Base-by-base conservation (phyloP, 2,888 invertebrate genomes). In the Stenotaenia linearis region DNA sequence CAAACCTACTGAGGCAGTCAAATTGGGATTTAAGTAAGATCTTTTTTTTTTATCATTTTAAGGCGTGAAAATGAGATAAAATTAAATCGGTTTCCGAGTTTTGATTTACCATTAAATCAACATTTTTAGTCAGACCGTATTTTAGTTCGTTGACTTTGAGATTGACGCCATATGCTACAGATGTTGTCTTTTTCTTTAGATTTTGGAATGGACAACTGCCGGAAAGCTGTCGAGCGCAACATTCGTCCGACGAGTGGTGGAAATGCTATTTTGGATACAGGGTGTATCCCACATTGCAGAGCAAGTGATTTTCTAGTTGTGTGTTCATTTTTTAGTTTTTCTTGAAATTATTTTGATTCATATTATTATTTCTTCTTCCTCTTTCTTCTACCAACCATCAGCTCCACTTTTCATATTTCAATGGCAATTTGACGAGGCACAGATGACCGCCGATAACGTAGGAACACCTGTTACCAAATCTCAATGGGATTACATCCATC, bases 371-470 rank as follows among this genome's bases (percentile, higher is more conserved):
- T 15, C 25, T 78, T 6, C 12, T 7, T 78, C 15, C 74, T n/a
- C n/a, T 78, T 21, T 28, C 23, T 56, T 18, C 37, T 5, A 30
- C 9, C 30, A 32, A 23, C 7, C 61, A 10, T 83, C 86, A 91
- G 96, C 94, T 78, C 95, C 96, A 0, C 89, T 97, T 30, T 97
- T 97, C 86, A 92, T 97, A 28, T 95, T 97, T 85, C 97, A 97
- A 90, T 96, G 96, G 91, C 89, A 97, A 77, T 97, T 96, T 86
- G 97, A 97, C 86, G 96, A 96, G 85, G 96, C 96, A 2, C 97
- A 97, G 88, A 92, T 97, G 90, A 91, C 93, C 35, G 95, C 94
- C 0, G 95, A 96, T 86, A 96, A 96, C 84, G 94, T 97, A 0
- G 93, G 94, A 0, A 91, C 94, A 0, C 96, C 96, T 0, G 91